A percentile compares a stretch with the other conserved stretches of the same genome.
phyloP scores from a whole-genome alignment of 2,888 invertebrate species.

The Meghimatium bilineatum region DNA sequence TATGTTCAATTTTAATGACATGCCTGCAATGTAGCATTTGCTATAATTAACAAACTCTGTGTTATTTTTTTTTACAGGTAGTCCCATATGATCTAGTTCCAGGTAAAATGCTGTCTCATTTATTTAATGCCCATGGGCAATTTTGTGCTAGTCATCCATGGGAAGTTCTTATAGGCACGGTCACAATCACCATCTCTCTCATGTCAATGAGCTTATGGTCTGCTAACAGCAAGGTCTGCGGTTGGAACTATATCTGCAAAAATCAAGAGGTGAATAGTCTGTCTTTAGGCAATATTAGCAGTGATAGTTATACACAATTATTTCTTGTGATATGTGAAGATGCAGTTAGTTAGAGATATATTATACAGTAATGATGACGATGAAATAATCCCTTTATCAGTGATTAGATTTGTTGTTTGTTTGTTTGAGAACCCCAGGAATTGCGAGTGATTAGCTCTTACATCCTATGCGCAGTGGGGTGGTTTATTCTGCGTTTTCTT shows the following conservation, averaged over 20 bases:
- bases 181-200: conserved; percentile 74
- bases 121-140: conserved; percentile 80
- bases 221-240: conserved; percentile 80
- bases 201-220: conserved; percentile 79
- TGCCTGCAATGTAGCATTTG: neutral
- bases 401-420: too few species aligned
- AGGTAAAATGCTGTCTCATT: conserved; percentile 52
- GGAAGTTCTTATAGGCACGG: conserved; percentile 91
- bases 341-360: neutral
- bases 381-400: too few species aligned
- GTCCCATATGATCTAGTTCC: conserved; percentile 37
- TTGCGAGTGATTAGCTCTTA: too few species aligned
- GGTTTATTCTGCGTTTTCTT: too few species aligned
- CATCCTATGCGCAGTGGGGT: too few species aligned
- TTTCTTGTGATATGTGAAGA: neutral
- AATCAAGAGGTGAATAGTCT: conserved; percentile 61
- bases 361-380: too few species aligned
- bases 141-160: conserved; percentile 95
- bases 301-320: neutral
- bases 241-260: conserved; percentile 76
- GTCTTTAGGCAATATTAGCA: neutral
- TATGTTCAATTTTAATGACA: too few species aligned
- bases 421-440: too few species aligned
- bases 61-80: conserved; percentile 44
- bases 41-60: too few species aligned